phyloP scores from a whole-genome alignment of 64 coral and sea anemone species.

The Actinia equina region DNA sequence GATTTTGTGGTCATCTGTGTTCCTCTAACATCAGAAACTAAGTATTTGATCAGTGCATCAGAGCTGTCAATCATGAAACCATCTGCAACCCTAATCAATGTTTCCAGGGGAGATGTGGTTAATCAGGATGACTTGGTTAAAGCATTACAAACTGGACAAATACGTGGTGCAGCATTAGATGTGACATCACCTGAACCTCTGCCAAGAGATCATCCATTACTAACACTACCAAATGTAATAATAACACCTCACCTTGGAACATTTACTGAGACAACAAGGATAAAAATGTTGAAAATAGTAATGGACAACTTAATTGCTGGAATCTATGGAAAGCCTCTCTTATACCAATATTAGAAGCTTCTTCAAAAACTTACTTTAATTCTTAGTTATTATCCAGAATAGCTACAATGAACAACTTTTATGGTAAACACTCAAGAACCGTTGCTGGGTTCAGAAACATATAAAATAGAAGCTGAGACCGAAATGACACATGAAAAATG shows the following conservation, averaged over 20 bases:
- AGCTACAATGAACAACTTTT: too few species aligned
- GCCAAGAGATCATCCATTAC: constrained; percentile 48
- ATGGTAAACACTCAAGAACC: too few species aligned
- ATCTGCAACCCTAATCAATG: constrained; percentile 47
- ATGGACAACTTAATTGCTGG: constrained; percentile 45
- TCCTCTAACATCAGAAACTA: constrained; percentile 36
- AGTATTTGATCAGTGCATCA: constrained; percentile 31
- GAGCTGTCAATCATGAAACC: constrained; percentile 52
- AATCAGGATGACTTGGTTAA: constrained; percentile 49
- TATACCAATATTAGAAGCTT: not conserved
- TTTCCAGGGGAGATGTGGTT: constrained; percentile 41
- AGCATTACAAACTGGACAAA: constrained; percentile 45
- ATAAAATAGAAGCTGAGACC: too few species aligned
- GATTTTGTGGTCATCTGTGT: constrained; percentile 52
- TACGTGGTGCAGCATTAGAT: constrained; percentile 41
- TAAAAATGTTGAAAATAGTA: constrained; percentile 34
- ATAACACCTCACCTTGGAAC: constrained; percentile 49
- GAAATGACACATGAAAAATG: too few species aligned
- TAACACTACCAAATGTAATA: constrained; percentile 42
- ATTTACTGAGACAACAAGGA: constrained; percentile 10
- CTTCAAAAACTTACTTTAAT: too few species aligned
- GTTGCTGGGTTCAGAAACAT: too few species aligned
- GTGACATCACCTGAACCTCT: constrained; percentile 48
- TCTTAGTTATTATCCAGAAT: too few species aligned
- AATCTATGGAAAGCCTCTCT: not conserved